Evolutionary conservation across 2,797 vertebrate genomes (phyloP).

Genomic region (Telmatherina bonti): DNA sequence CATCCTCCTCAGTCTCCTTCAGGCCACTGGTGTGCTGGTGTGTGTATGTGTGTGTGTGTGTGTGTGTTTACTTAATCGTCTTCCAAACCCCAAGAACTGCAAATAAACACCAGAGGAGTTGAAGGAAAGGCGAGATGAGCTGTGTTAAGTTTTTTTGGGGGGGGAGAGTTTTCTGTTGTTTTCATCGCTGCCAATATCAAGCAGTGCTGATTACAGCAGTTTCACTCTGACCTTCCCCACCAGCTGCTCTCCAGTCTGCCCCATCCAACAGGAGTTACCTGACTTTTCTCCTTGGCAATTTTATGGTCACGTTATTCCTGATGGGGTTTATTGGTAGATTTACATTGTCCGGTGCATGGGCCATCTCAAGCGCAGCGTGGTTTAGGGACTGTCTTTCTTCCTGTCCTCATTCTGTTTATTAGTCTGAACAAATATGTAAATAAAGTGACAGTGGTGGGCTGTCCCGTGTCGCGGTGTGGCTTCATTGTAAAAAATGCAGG

Average conservation of each 20-base stretch:
- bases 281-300: slow-evolving; percentile 48
- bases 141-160: slow-evolving; percentile 31
- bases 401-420: slow-evolving; percentile 69
- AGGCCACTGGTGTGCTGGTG: slow-evolving; percentile 49
- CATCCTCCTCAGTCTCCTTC: slow-evolving; percentile 55
- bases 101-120: slow-evolving; percentile 64
- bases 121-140: slow-evolving; percentile 32
- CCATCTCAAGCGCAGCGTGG: slow-evolving; percentile 52
- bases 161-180: slow-evolving; percentile 55
- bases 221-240: slow-evolving; percentile 78
- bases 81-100: slow-evolving; percentile 63
- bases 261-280: slow-evolving; percentile 53
- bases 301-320: slow-evolving; percentile 44
- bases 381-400: slow-evolving; percentile 57
- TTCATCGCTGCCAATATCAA: slow-evolving; percentile 65
- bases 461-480: slow-evolving; percentile 33
- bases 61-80: slow-evolving; percentile 63
- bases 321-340: slow-evolving; percentile 55
- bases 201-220: slow-evolving; percentile 73
- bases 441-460: slow-evolving; percentile 47
- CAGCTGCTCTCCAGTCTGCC: slow-evolving; percentile 71
- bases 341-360: slow-evolving; percentile 62
- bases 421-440: slow-evolving; percentile 74
- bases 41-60: slow-evolving; percentile 37
- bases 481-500: slow-evolving; percentile 35